Percentiles rank a stretch among this genome's conserved stretches.
Evolutionary conservation across 2,797 vertebrate genomes (phyloP).

Genomic region (Sebastes umbrosus): DNA sequence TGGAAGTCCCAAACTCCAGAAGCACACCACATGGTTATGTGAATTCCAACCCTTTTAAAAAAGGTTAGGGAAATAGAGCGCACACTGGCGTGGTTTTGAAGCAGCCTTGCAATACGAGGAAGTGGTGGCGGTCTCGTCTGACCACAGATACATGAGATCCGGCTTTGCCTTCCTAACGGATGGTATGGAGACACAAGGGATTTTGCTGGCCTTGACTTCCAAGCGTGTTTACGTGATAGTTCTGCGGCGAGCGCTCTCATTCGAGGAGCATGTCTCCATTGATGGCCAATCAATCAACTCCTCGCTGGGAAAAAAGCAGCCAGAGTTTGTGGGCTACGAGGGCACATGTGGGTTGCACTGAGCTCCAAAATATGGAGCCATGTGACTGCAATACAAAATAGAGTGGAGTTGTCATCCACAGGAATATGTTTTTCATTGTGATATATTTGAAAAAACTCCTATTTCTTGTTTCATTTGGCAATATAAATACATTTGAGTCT

Average conservation of each 20-base stretch:
- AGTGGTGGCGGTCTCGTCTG: slow-evolving; percentile 83
- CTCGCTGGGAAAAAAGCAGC: slow-evolving; percentile 62
- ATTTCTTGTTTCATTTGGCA: not conserved
- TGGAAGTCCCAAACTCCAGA: slow-evolving; percentile 71
- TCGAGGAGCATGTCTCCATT: slow-evolving; percentile 73
- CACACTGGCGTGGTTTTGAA: slow-evolving; percentile 77
- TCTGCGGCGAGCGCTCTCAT: slow-evolving; percentile 66
- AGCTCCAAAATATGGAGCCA: slow-evolving; percentile 56
- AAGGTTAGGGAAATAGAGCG: slow-evolving; percentile 70
- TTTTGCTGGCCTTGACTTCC: slow-evolving; percentile 84
- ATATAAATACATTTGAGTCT: not conserved
- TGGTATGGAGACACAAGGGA: slow-evolving; percentile 81
- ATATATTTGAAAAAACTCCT: not conserved
- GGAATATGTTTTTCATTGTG: slow-evolving; percentile 11
- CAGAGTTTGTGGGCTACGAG: slow-evolving; percentile 56
- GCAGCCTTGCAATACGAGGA: slow-evolving; percentile 83
- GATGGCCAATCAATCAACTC: slow-evolving; percentile 82
- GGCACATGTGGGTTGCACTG: slow-evolving; percentile 54
- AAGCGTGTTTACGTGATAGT: slow-evolving; percentile 78
- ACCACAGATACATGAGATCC: slow-evolving; percentile 86
- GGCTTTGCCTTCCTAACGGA: slow-evolving; percentile 80
- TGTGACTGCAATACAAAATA: slow-evolving; percentile 47
- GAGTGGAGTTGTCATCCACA: slow-evolving; percentile 32
- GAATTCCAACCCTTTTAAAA: slow-evolving; percentile 74
- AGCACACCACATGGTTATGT: slow-evolving; percentile 77